phyloP scores from a whole-genome alignment of 2,113 vertebrate genomes.

The Micronycteris hirsuta region DNA sequence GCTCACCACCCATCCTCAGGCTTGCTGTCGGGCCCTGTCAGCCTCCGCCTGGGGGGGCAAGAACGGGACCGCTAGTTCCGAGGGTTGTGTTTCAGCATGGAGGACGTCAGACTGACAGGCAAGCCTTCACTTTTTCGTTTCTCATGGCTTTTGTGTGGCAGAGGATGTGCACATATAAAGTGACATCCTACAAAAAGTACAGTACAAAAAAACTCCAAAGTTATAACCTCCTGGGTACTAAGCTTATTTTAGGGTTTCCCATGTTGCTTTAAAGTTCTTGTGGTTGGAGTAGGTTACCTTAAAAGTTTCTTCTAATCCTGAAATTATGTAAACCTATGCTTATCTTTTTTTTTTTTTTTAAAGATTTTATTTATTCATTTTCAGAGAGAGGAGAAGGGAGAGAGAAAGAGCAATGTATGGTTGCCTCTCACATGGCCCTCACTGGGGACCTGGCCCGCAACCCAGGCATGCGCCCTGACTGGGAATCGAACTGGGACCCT shows the following conservation, averaged over 20 bases:
- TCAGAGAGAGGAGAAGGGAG: no score
- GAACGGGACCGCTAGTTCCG: background rate
- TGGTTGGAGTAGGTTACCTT: background rate
- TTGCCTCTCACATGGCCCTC: no score
- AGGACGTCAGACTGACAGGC: background rate
- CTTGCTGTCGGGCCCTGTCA: background rate
- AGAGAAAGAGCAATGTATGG: no score
- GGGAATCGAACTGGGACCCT: no score
- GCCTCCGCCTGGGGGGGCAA: background rate
- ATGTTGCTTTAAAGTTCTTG: background rate
- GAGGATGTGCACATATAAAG: background rate
- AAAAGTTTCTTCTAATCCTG: background rate
- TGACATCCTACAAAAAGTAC: background rate
- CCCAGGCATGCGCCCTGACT: no score
- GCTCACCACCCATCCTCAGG: background rate
- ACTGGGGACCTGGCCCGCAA: no score
- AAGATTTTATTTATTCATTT: no score
- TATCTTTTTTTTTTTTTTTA: no score
- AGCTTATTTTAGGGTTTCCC: conserved; percentile 7
- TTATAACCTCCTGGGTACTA: background rate
- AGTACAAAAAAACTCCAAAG: background rate
- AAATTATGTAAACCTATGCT: background rate
- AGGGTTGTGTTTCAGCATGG: background rate
- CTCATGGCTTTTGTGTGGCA: background rate
- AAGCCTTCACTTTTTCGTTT: background rate